These are phyloP conservation scores for Electrophaes corylata DNA, from an alignment of 2,888 invertebrate genomes.

Conservation along the genomic window DNA sequence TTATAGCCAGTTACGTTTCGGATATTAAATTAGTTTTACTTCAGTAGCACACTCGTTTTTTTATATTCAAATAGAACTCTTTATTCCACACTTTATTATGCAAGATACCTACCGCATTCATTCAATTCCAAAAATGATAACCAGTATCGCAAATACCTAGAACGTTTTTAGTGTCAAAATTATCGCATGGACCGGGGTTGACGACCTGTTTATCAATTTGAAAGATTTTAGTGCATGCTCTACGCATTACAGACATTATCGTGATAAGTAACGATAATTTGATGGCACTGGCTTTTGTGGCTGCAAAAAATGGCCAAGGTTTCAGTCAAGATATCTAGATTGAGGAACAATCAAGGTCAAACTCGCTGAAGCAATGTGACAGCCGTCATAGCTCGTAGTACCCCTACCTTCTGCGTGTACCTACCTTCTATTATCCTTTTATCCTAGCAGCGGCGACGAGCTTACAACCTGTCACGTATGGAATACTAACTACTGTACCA, in stretches of 20 bases:
- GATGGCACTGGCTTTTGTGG: constrained; percentile 38
- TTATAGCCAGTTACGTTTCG: too few relatives aligned
- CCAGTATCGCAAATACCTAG: constrained; percentile 48
- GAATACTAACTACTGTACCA: too few relatives aligned
- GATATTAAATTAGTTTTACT: too few relatives aligned
- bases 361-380: too few relatives aligned
- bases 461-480: too few relatives aligned
- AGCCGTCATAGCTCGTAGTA: too few relatives aligned
- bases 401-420: too few relatives aligned
- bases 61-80: not conserved
- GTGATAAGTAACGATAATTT: constrained; percentile 55
- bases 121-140: constrained; percentile 41
- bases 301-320: constrained; percentile 23
- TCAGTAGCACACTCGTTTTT: too few relatives aligned
- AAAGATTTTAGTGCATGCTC: constrained; percentile 61
- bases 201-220: constrained; percentile 73
- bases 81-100: not conserved
- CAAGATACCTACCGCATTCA: constrained; percentile 26
- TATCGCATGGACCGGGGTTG: constrained; percentile 61
- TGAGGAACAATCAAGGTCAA: too few relatives aligned
- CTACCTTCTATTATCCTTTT: too few relatives aligned
- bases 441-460: too few relatives aligned
- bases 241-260: constrained; percentile 39
- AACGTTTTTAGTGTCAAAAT: constrained; percentile 54
- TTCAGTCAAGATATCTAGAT: not conserved